Conservation (phyloP, 2,113 vertebrate species). For the Willisornis vidua region DNA sequence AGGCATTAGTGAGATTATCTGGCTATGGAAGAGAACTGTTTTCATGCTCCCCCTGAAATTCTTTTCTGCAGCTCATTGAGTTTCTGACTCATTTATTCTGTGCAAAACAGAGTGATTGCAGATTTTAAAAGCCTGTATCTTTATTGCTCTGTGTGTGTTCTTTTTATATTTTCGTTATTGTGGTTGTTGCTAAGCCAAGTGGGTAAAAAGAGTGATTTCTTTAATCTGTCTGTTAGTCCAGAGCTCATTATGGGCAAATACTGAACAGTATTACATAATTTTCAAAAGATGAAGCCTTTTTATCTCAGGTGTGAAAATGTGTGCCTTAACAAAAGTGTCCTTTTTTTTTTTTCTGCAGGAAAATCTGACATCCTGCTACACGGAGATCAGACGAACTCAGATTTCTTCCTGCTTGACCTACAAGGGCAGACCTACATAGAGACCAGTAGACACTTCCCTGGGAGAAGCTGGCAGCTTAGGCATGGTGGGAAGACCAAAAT, state of each 20-base stretch:
- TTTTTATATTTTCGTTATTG: not conserved
- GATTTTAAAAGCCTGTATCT: conserved; percentile 1
- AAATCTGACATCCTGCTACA: not conserved
- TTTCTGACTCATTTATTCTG: conserved; percentile 47
- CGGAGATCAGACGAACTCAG: not conserved
- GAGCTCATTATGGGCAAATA: not conserved
- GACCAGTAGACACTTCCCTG: not conserved
- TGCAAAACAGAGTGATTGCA: conserved; percentile 25
- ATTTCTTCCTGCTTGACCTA: not conserved
- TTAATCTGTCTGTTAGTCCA: not conserved
- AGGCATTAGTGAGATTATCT: not conserved
- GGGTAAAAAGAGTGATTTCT: not conserved
- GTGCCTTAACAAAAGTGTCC: not conserved
- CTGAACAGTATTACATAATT: not conserved
- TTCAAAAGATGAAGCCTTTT: not conserved
- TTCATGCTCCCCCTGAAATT: conserved; percentile 21
- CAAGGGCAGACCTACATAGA: not conserved
- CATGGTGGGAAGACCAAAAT: not conserved
- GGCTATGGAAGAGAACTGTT: not conserved
- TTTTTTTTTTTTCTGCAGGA: not conserved
- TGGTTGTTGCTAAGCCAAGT: not conserved
- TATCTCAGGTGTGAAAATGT: not conserved
- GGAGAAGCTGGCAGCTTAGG: not conserved
- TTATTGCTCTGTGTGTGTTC: not conserved
- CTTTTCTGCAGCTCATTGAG: conserved; percentile 4